Base-by-base conservation (phyloP, 2,888 invertebrate genomes). In the Thereva unica region DNA sequence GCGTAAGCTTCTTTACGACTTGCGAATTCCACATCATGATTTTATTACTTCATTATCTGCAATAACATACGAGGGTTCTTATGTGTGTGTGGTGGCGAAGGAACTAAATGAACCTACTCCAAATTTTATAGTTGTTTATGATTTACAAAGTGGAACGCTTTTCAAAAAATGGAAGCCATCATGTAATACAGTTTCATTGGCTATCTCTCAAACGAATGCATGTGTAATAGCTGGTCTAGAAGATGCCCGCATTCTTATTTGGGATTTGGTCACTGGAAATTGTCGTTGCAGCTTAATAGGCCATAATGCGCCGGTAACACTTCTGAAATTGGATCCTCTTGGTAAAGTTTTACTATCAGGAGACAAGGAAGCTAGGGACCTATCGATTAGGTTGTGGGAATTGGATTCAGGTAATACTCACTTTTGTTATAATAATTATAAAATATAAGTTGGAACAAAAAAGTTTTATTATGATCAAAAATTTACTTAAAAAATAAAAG, bases 131-230 rank as follows among this genome's bases (percentile, higher is more conserved):
- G 92, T 93, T 59, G 93, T 94, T 55, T 94, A 94, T 79, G 94
- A 95, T 82, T 84, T 95, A 54, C 91, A 92, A 80, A 93, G 92
- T 70, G 94, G 94, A 64, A 93, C 93, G 0, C 80, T 94, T 72
- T 94, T 94, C 83, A 93, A 93, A 82, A 94, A 93, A 81, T 93
- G 93, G 92, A 93, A 93, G 81, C 92, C 93, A 1, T 89, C 89
- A 37, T 89, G 89, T 71, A 90, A 91, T 80, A 91, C 92, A 2
- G 90, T 89, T 4, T 89, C 92, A n/a, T 82, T 94, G 73, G 92
- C 92, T 72, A 93, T 94, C 79, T 92, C 92, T 75, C 91, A 92
- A 23, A 85, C 86, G 69, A 90, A 91, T 74, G 89, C 90, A 69
- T 92, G 92, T 78, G 93, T 94, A 38, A 87, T 94, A 63, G 91